Conservation (phyloP, 2,888 invertebrate genomes). For the Neria commutata region DNA sequence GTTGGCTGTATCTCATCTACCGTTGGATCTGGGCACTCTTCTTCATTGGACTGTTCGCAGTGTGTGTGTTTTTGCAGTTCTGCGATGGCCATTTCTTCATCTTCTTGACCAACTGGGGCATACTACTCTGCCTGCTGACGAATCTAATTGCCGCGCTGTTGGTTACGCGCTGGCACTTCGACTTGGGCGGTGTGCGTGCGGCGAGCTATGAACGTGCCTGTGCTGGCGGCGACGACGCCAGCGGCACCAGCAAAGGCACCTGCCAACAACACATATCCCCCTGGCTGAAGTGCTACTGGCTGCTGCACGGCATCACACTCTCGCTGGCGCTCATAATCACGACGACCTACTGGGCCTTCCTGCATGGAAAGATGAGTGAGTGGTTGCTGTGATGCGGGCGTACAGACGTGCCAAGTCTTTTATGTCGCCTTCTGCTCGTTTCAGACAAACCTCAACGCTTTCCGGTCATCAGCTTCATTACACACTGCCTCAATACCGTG, state of each 20-base stretch:
- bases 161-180: slow-evolving; percentile 57
- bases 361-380: slow-evolving; percentile 57
- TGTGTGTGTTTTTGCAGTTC: slow-evolving; percentile 46
- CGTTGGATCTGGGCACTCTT: slow-evolving; percentile 56
- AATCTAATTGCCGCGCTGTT: slow-evolving; percentile 53
- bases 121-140: slow-evolving; percentile 50
- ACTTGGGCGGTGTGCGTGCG: slow-evolving; percentile 42
- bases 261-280: slow-evolving; percentile 42
- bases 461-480: slow-evolving; percentile 72
- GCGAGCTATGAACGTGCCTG: slow-evolving; percentile 36
- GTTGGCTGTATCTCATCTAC: slow-evolving; percentile 50
- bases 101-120: slow-evolving; percentile 61
- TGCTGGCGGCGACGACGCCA: slow-evolving; percentile 6
- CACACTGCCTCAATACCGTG: slow-evolving; percentile 77
- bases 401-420: background rate
- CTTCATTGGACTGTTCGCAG: slow-evolving; percentile 47
- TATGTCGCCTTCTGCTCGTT: too few relatives aligned
- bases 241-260: slow-evolving; percentile 35
- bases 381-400: slow-evolving; percentile 11
- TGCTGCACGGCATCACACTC: slow-evolving; percentile 70
- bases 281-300: slow-evolving; percentile 70
- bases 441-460: slow-evolving; percentile 67
- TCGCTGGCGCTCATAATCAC: slow-evolving; percentile 74
- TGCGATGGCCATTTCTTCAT: slow-evolving; percentile 56
- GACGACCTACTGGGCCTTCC: slow-evolving; percentile 72